These are phyloP conservation scores for Megathymus violae DNA, from an alignment of 1,140 invertebrate species.

Conservation along the genomic window DNA sequence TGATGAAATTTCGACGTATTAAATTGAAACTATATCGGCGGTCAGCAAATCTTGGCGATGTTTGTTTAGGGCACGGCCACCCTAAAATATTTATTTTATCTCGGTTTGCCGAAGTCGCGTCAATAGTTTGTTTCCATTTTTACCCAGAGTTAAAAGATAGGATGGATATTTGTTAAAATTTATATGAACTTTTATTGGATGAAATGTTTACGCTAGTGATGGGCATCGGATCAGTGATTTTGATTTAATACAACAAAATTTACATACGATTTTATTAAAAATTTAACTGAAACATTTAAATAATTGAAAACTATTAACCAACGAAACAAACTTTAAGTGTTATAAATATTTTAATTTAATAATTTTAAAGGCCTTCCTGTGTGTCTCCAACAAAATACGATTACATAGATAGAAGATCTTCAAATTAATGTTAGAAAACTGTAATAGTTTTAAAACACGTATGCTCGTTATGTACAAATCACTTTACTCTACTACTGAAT, in stretches of 20 bases:
- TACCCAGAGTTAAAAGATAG: conserved; percentile 70
- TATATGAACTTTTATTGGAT: conserved; percentile 63
- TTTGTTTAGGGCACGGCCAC: conserved; percentile 81
- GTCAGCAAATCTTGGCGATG: conserved; percentile 79
- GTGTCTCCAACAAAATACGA: too few relatives aligned
- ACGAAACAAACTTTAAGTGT: too few relatives aligned
- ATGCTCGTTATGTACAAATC: too few relatives aligned
- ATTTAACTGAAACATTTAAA: too few relatives aligned
- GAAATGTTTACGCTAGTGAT: conserved; percentile 56
- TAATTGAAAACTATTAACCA: too few relatives aligned
- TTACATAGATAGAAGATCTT: too few relatives aligned
- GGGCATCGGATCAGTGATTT: not conserved
- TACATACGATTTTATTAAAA: too few relatives aligned
- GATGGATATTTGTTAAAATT: conserved; percentile 75
- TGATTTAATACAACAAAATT: not conserved
- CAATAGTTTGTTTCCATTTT: conserved; percentile 79
- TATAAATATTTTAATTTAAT: too few relatives aligned
- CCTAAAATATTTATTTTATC: conserved; percentile 83
- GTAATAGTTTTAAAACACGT: too few relatives aligned
- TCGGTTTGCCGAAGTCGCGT: conserved; percentile 80
- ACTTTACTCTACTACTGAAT: too few relatives aligned
- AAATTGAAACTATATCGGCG: conserved; percentile 82
- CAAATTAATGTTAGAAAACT: too few relatives aligned
- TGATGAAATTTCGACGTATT: conserved; percentile 78
- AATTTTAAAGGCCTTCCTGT: too few relatives aligned